Evolutionary conservation across 1,140 invertebrate species (phyloP), one percentile per base, ranked within the genome.

Genomic region (Leptinotarsa defecta): DNA sequence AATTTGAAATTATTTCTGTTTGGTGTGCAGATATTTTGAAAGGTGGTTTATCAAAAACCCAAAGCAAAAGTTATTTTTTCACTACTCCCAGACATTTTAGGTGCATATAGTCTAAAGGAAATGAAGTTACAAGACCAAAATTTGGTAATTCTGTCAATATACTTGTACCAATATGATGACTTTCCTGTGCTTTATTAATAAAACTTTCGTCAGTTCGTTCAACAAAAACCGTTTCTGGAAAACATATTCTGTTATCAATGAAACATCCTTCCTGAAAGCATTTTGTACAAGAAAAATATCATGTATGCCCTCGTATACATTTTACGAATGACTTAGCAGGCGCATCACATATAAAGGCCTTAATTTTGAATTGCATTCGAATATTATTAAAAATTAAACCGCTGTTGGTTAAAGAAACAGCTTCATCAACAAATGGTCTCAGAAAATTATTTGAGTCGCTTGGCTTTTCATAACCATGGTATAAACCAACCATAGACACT

Each of bases 261-360:
- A 68, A 68, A 27, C 15, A 20, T 17, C 67, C 67, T 48, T 68
- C 34, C 24, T 75, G 68, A 22, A 17, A 49, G 71, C 74, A 75
- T 70, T 75, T 75, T 27, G 74, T 62, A 49, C 74, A 74, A 68
- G 17, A 22, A 52, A 67, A 52, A 69, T 52, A 74, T 48, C 73
- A 65, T 20, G 62, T 74, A 57, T 68, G 64, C 17, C 22, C 19
- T 68, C 69, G 48, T 15, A 69, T 68, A 48, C 43, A 49, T 69
- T 43, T 67, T 13, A 74, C 20, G 49, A 43, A 74, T 22, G 73
- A 34, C 27, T 69, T 74, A 13, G 73, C 73, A 17, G 73, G 73
- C 20, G 73, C 73, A 68, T 74, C 73, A 48, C 64, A 68, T 48
- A 69, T 68, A 11, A 74, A 68, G 22, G n/a, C 43, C 13, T 48